Conservation (phyloP, 2,797 vertebrate species). For the Pterois miles region DNA sequence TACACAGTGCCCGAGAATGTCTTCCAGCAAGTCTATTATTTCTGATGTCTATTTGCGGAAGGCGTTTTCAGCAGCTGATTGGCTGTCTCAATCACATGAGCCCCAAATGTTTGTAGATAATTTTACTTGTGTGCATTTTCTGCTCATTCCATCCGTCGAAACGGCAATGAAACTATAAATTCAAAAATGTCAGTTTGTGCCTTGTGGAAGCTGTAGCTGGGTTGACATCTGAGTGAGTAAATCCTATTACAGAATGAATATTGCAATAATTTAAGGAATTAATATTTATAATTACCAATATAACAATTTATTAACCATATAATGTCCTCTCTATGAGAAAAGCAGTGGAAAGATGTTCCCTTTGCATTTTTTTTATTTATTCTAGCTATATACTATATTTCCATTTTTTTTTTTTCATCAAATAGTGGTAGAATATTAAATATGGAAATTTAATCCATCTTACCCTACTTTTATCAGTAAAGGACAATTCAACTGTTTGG, state of each 20-base stretch:
- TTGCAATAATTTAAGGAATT: neutral
- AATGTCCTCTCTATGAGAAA: neutral
- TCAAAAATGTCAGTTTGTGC: neutral
- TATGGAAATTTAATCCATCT: too few species aligned
- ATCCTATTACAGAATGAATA: neutral
- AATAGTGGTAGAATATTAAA: too few species aligned
- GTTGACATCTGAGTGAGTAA: neutral
- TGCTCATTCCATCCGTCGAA: neutral
- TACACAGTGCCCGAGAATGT: constrained; percentile 3
- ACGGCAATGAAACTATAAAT: neutral
- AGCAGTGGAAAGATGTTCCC: too few species aligned
- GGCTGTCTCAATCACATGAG: neutral
- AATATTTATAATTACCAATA: neutral
- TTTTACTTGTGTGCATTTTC: constrained; percentile 8
- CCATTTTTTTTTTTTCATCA: too few species aligned
- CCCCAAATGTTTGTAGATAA: constrained; percentile 16
- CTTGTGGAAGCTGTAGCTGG: neutral
- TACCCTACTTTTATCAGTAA: too few species aligned
- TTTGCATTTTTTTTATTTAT: too few species aligned
- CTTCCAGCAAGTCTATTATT: constrained; percentile 72
- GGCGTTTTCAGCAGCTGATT: neutral
- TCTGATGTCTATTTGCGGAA: constrained; percentile 35
- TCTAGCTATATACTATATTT: too few species aligned
- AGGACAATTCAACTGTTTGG: too few species aligned
- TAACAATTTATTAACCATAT: too few species aligned